These are phyloP conservation scores for Drosophila sp. DNA, from an alignment of 1,140 invertebrate genomes.

Conservation along the genomic window DNA sequence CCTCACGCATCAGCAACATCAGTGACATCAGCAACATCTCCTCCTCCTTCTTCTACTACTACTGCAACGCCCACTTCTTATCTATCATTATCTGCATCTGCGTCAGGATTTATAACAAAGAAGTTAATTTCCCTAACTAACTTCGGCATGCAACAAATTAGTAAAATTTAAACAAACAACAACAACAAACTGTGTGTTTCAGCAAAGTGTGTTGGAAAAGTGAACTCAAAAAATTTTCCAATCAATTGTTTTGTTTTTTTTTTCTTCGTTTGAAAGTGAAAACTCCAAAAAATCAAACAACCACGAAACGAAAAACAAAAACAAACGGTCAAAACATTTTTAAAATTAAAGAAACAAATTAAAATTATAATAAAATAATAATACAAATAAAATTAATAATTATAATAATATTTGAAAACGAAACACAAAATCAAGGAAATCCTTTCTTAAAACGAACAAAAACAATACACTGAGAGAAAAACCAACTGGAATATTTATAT, in stretches of 20 bases:
- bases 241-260: conserved; percentile 6
- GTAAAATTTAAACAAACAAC: conserved; percentile 17
- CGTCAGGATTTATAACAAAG: conserved; percentile 11
- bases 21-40: conserved; percentile 24
- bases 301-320: background rate
- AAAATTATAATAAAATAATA: conserved; percentile 28
- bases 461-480: background rate
- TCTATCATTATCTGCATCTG: conserved; percentile 17
- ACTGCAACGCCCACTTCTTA: conserved; percentile 25
- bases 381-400: background rate
- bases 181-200: conserved; percentile 15
- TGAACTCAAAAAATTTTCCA: conserved; percentile 11
- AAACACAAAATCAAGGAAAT: background rate
- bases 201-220: background rate
- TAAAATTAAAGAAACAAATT: conserved; percentile 44
- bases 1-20: conserved; percentile 24
- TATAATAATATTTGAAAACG: too few relatives aligned
- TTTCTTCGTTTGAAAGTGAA: conserved; percentile 1
- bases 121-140: conserved; percentile 6
- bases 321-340: conserved; percentile 16
- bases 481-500: background rate
- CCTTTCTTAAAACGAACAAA: conserved; percentile 6
- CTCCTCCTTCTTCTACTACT: conserved; percentile 10
- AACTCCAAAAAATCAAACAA: conserved; percentile 6
- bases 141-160: conserved; percentile 9